Evolutionary conservation across 1,140 invertebrate species (phyloP).

Genomic region (Ips nitidus): DNA sequence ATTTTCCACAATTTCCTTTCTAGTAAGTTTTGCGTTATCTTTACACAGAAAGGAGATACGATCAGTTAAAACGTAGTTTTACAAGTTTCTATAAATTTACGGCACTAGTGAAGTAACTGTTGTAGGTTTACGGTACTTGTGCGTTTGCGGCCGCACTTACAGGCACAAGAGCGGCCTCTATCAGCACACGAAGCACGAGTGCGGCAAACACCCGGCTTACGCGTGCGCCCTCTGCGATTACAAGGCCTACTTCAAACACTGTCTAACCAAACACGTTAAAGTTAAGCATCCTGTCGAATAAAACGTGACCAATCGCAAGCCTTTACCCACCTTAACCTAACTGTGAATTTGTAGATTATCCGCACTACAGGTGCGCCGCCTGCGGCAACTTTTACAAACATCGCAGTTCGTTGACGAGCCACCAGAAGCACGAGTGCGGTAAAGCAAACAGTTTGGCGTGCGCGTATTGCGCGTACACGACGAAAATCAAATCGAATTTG

Average conservation of each 20-base stretch:
- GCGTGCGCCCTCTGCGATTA: slow-evolving; percentile 52
- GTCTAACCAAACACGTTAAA: no score
- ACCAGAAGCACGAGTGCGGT: slow-evolving; percentile 55
- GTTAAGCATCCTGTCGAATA: no score
- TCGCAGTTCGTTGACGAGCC: slow-evolving; percentile 55
- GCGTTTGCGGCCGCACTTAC: slow-evolving; percentile 16
- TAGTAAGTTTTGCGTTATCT: no score
- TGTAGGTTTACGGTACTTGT: background rate
- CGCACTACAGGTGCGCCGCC: slow-evolving; percentile 52
- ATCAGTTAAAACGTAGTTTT: no score
- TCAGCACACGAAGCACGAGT: slow-evolving; percentile 41
- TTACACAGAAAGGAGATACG: no score
- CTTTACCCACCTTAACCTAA: no score
- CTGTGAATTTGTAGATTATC: no score
- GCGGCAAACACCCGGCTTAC: slow-evolving; percentile 51
- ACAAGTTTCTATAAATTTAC: no score
- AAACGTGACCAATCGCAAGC: no score
- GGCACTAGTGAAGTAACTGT: no score
- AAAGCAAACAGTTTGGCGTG: slow-evolving; percentile 54
- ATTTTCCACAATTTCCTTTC: no score
- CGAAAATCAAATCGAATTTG: slow-evolving; percentile 25
- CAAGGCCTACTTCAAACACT: slow-evolving; percentile 22
- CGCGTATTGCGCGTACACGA: slow-evolving; percentile 52
- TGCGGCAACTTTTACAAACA: slow-evolving; percentile 61
- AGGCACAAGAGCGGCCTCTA: slow-evolving; percentile 38